A percentile compares a stretch with the other conserved stretches of the same genome.
phyloP scores from a whole-genome alignment of 2,888 invertebrate genomes.

The Melikaiella ostensackeni region DNA sequence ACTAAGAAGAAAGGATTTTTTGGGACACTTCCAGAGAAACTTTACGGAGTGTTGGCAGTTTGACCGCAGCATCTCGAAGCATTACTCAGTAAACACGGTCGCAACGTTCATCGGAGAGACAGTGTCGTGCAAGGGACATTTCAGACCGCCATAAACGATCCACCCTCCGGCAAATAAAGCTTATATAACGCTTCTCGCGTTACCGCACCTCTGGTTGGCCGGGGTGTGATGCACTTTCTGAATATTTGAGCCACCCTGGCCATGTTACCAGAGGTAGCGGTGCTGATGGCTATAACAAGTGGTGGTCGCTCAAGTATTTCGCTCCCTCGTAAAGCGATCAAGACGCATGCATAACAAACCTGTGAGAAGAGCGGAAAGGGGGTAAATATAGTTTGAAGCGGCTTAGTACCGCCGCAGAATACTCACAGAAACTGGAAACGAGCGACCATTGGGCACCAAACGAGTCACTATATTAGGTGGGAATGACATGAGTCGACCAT shows the following conservation, averaged over 20 bases:
- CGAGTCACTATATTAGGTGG: conserved; percentile 43
- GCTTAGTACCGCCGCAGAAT: conserved; percentile 50
- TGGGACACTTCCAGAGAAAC: conserved; percentile 19
- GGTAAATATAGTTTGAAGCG: conserved; percentile 46
- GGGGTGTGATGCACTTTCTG: conserved; percentile 58
- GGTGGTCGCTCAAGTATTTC: conserved; percentile 54
- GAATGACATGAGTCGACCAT: conserved; percentile 47
- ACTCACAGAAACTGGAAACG: conserved; percentile 46
- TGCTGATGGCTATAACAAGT: conserved; percentile 55
- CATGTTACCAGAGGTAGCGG: conserved; percentile 44
- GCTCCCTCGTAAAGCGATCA: conserved; percentile 61
- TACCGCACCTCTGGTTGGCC: conserved; percentile 57
- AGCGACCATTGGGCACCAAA: conserved; percentile 37
- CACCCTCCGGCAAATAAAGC: conserved; percentile 65
- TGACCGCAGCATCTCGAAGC: conserved; percentile 50
- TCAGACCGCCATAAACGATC: conserved; percentile 70
- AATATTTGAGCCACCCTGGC: conserved; percentile 60
- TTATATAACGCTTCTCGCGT: conserved; percentile 63
- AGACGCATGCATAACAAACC: conserved; percentile 53
- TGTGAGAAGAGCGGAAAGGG: conserved; percentile 33
- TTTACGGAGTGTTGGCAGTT: conserved; percentile 26
- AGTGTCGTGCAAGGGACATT: conserved; percentile 65
- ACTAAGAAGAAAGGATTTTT: background rate
- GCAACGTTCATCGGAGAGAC: conserved; percentile 61
- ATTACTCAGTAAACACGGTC: conserved; percentile 60